Evolutionary conservation across 2,888 invertebrate genomes (phyloP).

Genomic region (Conus canariensis): DNA sequence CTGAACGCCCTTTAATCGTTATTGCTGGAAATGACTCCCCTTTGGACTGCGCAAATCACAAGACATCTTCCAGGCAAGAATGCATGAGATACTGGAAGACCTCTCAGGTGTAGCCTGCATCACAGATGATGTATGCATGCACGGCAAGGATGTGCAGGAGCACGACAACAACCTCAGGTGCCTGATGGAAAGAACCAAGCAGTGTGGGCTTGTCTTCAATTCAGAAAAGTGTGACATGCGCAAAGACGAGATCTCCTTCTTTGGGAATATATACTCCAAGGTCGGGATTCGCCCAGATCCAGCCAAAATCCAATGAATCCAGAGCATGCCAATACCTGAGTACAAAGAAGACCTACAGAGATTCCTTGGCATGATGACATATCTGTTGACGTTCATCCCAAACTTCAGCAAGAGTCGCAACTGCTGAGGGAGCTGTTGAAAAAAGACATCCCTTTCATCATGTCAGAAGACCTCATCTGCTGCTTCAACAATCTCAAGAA

Average conservation of each 20-base stretch:
- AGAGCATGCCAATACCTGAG: conserved; percentile 46
- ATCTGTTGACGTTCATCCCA: conserved; percentile 31
- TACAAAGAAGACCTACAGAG: conserved; percentile 46
- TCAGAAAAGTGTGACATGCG: conserved; percentile 44
- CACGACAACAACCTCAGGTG: conserved; percentile 46
- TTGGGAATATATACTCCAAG: conserved; percentile 16
- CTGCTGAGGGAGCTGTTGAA: conserved; percentile 42
- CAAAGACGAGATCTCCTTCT: neutral
- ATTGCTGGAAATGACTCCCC: too few species aligned
- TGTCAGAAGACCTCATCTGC: conserved; percentile 47
- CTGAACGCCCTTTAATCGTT: too few species aligned
- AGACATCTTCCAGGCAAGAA: conserved; percentile 51
- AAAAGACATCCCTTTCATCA: conserved; percentile 42
- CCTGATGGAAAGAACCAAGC: conserved; percentile 46
- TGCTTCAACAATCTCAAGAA: conserved; percentile 42
- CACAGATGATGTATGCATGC: conserved; percentile 27
- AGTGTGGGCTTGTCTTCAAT: conserved; percentile 51
- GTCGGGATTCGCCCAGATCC: conserved; percentile 11
- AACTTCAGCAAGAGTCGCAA: conserved; percentile 36
- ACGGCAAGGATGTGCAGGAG: conserved; percentile 32
- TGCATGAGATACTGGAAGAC: conserved; percentile 48
- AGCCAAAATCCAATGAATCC: conserved; percentile 45
- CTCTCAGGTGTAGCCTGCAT: too few species aligned
- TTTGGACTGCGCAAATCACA: conserved; percentile 17
- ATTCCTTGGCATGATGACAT: conserved; percentile 44